Conservation (phyloP, 2,888 invertebrate species). For the Chydorus sphaericus region DNA sequence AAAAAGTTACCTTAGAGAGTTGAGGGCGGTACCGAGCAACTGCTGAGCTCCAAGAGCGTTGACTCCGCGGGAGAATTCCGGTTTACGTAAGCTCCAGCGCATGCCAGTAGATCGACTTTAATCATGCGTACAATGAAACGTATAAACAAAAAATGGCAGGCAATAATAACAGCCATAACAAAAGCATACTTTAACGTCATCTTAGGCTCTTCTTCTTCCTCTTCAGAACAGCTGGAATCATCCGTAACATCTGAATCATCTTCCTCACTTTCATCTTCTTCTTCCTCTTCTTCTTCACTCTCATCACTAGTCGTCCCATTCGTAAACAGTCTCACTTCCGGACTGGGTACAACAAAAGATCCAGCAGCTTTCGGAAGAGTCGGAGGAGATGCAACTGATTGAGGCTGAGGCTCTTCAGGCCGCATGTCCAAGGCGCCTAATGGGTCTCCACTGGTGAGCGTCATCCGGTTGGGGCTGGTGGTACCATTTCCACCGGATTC, state of each 20-base stretch:
- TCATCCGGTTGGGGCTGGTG: conserved; percentile 46
- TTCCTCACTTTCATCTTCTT: background rate
- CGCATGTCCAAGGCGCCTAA: conserved; percentile 51
- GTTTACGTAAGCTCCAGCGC: conserved; percentile 65
- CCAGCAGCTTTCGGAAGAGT: background rate
- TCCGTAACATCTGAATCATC: background rate
- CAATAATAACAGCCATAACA: no score
- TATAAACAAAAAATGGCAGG: no score
- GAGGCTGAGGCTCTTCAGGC: background rate
- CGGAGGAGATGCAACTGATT: background rate
- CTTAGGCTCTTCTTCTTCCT: background rate
- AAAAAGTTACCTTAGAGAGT: conserved; percentile 66
- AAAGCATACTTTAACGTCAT: background rate
- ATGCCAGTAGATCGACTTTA: conserved; percentile 68
- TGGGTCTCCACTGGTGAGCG: conserved; percentile 82
- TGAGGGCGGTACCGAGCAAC: conserved; percentile 55
- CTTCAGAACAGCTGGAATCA: background rate
- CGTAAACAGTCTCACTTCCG: conserved; percentile 4
- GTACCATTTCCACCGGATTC: conserved; percentile 10
- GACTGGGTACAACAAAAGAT: background rate
- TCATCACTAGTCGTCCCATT: background rate
- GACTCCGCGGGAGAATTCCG: conserved; percentile 56
- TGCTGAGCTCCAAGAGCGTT: conserved; percentile 51
- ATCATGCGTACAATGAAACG: conserved; percentile 17
- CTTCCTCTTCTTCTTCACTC: background rate